A percentile compares a stretch with the other conserved stretches of the same genome.
Conservation (phyloP, 1,140 invertebrate genomes). For the Cepaea nemoralis region DNA sequence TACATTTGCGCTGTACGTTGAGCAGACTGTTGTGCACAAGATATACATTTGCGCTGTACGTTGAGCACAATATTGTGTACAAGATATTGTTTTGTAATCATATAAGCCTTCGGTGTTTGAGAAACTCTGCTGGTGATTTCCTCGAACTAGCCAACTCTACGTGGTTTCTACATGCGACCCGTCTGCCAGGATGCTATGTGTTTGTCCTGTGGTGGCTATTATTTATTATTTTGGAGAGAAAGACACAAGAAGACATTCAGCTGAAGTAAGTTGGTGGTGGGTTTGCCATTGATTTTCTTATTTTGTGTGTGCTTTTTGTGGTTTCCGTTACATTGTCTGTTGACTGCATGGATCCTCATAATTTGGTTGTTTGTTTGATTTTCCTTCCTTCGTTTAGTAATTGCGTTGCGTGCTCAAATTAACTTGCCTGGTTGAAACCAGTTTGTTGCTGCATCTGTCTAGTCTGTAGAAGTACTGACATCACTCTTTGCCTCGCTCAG, state of each 20-base stretch:
- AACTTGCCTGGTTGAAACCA: background rate
- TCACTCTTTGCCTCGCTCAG: too few species aligned
- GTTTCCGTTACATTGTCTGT: background rate
- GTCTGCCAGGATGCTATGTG: constrained; percentile 1
- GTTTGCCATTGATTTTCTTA: constrained; percentile 20
- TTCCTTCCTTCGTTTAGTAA: background rate
- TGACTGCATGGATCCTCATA: background rate
- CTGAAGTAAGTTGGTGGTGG: constrained; percentile 38
- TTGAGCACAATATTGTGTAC: too few species aligned
- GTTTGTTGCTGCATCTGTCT: background rate
- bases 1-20: constrained; percentile 13
- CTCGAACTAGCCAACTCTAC: background rate
- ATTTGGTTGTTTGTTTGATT: background rate
- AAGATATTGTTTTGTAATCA: constrained; percentile 9
- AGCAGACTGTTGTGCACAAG: constrained; percentile 36
- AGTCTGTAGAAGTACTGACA: too few species aligned
- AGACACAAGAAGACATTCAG: background rate
- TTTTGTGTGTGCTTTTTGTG: constrained; percentile 15
- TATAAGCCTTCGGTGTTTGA: background rate
- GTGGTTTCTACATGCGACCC: background rate
- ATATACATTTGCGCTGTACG: too few species aligned
- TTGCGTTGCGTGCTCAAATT: background rate
- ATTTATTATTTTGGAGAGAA: constrained; percentile 13
- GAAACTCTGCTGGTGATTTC: background rate
- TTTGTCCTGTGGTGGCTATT: constrained; percentile 16